Base-by-base conservation (phyloP, 2,797 vertebrate genomes). In the Petrocephalus schoutedeni region DNA sequence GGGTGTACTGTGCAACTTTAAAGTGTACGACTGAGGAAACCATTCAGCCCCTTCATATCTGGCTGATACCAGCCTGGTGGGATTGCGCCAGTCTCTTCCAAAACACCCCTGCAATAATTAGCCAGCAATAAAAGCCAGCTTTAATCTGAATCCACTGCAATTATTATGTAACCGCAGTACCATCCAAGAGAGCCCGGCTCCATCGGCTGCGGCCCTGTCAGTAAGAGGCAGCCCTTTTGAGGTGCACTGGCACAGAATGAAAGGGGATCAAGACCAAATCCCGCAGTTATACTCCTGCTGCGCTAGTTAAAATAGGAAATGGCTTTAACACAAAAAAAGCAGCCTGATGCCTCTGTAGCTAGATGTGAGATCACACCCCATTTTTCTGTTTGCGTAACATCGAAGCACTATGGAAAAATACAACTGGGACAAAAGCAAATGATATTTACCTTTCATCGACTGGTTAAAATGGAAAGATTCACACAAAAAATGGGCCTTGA, bases 91-190 rank as follows among this genome's bases (percentile, higher is more conserved):
- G 32, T 67, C 71, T 36, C 80, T 45, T 82, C 80, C 57, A 85
- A 85, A 58, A 61, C 54, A 49, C 80, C 57, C 51, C 51, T 67
- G 87, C 59, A 80, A 86, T 59, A 86, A 86, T 89, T 87, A 64
- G 58, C 56, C 7, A 83, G 74, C 41, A 41, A 54, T 36, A 51
- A 36, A 67, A 57, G 36, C 45, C 54, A 64, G 86, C 77, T 89
- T 87, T 67, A 21, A 84, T 87, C 77, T 84, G 28, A 84, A 85
- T 21, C 86, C 74, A 36, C 10, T n/a, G 54, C 51, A 32, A 49
- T 86, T 86, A 54, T 59, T 51, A 58, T 14, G 41, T 58, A 36
- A 59, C 12, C 4, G 8, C 64, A 19, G 5, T 41, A 64, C 41
- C 16, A 64, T 67, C 14, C 28, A 14, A 77, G 71, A 36, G 21